A percentile compares a stretch with the other conserved stretches of the same genome.
phyloP scores from a whole-genome alignment of 2,888 invertebrate species.

The Ariolimax columbianus region DNA sequence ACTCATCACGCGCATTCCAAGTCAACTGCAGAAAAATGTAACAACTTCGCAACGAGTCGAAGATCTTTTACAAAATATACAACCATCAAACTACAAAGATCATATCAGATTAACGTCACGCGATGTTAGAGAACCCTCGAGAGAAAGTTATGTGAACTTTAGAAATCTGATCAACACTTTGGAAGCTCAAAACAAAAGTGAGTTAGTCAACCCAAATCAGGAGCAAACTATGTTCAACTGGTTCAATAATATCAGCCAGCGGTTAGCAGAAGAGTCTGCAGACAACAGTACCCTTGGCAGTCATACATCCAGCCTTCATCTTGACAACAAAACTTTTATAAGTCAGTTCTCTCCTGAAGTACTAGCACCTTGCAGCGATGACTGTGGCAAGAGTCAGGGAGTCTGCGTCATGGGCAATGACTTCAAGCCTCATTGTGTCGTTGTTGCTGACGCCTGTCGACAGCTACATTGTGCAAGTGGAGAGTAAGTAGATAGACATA shows the following conservation, averaged over 20 bases:
- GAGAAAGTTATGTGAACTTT: neutral
- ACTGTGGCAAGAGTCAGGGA: conserved; percentile 21
- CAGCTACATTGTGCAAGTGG: conserved; percentile 38
- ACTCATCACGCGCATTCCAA: neutral
- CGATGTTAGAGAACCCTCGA: neutral
- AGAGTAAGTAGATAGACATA: conserved; percentile 34
- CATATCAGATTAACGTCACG: neutral
- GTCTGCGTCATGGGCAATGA: conserved; percentile 45
- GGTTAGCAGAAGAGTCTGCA: neutral
- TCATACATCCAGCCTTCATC: neutral
- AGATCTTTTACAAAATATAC: neutral
- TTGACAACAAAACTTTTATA: neutral
- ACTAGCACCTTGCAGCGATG: neutral
- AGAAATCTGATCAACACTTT: neutral
- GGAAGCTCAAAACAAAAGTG: neutral
- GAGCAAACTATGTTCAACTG: neutral
- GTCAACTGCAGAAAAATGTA: neutral
- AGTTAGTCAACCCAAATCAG: neutral
- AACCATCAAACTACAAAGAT: neutral
- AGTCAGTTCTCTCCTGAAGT: neutral
- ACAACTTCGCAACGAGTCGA: neutral
- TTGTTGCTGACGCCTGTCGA: conserved; percentile 32
- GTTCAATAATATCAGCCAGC: neutral
- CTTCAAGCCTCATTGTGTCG: conserved; percentile 34
- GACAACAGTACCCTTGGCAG: neutral